Evolutionary conservation across 2,888 invertebrate species (phyloP), one percentile per base, ranked within the genome.

Genomic region (Hyposoter didymator): DNA sequence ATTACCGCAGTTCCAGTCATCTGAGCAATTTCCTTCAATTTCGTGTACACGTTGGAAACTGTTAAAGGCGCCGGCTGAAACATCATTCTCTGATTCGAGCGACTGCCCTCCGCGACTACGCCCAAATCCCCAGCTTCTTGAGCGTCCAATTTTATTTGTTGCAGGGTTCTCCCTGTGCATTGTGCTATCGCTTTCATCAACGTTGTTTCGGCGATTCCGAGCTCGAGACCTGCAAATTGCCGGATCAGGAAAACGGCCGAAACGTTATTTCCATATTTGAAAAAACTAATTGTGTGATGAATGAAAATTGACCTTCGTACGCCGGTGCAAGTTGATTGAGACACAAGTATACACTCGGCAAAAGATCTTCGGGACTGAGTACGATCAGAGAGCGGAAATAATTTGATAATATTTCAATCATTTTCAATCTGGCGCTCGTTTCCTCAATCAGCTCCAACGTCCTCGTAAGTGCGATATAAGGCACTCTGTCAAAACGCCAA

Each of bases 291-390:
- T 0, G 0, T 28, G 1, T 28, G 59, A 59, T 59, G 4, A 1
- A 4, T 2, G 28, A 28, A 59, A 22, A 12, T 10, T 55, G 22
- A 94, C 98, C 99, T 94, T 99, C 98, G 93, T 99, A 99, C 0
- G 99, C 98, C 0, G 99, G 99, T 0, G 98, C 99, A 66, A 99
- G 94, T 94, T 98, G 97, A 94, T 99, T 99, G n/a, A 99, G 95
- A 91, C 99, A 99, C 88, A 99, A 94, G 94, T 99, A 99, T 22
- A 99, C 96, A 89, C 98, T 98, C 0, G 97, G 96, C 79, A 99
- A 92, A 84, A 99, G 95, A 94, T 99, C 99, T n/a, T 97, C 96
- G 0, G 99, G 98, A 22, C 97, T 97, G 64, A 99, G 94, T 5
- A 96, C 96, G 39, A 99, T 97, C 17, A 99, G 98, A 0, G 99